Percentiles rank a stretch among this genome's conserved stretches.
These are phyloP conservation scores for Chionis minor DNA, from an alignment of 2,113 vertebrate genomes.

Conservation along the genomic window DNA sequence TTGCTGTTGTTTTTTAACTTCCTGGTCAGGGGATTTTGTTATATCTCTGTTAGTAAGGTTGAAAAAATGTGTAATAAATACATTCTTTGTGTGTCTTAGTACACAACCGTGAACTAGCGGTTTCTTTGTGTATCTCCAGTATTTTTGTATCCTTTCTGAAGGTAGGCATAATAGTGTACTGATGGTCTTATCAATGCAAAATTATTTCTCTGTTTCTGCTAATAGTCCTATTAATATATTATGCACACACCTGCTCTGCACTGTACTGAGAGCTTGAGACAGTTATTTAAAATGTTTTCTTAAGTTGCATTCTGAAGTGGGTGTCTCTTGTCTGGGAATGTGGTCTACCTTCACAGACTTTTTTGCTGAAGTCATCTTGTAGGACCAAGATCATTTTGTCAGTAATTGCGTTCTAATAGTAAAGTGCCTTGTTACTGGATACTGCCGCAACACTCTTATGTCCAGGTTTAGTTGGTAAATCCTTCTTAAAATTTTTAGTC, in stretches of 20 bases:
- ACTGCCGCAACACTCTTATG: not conserved
- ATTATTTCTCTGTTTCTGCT: not conserved
- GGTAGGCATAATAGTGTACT: not conserved
- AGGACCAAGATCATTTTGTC: not conserved
- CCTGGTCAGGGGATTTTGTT: not conserved
- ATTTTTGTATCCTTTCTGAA: not conserved
- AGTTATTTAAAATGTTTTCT: not conserved
- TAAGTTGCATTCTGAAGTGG: not conserved
- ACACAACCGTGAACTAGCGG: not conserved
- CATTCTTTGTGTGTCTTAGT: not conserved
- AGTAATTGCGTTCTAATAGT: not conserved
- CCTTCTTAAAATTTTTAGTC: not conserved
- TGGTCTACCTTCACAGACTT: not conserved
- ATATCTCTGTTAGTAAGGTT: not conserved
- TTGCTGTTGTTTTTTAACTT: not conserved
- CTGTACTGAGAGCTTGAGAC: not conserved
- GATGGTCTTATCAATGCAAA: not conserved
- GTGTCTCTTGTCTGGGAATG: not conserved
- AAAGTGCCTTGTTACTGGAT: not conserved
- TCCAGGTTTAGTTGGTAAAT: not conserved
- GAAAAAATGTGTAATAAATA: not conserved
- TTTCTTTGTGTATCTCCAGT: not conserved
- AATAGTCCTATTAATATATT: not conserved
- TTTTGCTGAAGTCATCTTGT: not conserved
- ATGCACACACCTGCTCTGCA: not conserved